phyloP scores from a whole-genome alignment of 2,113 vertebrate genomes.

The Cardinalis cardinalis region DNA sequence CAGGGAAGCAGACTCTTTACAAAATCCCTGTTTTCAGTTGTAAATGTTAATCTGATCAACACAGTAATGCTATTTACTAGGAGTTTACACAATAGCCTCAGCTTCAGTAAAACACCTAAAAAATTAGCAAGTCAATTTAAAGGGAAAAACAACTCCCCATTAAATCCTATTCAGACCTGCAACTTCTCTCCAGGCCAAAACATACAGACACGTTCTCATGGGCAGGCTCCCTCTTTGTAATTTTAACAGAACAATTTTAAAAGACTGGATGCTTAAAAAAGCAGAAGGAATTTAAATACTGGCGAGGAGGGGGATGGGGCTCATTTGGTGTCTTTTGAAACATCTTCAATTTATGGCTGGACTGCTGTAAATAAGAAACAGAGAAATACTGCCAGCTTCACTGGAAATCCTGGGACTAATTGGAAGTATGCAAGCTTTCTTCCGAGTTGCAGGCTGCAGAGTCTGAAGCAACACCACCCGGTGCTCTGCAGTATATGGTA shows the following conservation, averaged over 20 bases:
- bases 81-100: constrained; percentile 35
- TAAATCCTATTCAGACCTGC: constrained; percentile 48
- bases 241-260: constrained; percentile 32
- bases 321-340: background rate
- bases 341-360: background rate
- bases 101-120: constrained; percentile 26
- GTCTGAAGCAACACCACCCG: background rate
- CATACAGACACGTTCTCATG: background rate
- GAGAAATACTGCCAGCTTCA: background rate
- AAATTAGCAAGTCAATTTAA: constrained; percentile 73
- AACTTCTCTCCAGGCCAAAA: constrained; percentile 59
- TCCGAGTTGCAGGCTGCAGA: background rate
- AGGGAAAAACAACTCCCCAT: constrained; percentile 31
- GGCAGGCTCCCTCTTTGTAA: constrained; percentile 17
- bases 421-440: background rate
- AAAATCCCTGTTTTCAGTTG: constrained; percentile 58
- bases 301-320: background rate
- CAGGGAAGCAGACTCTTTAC: constrained; percentile 47
- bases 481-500: background rate
- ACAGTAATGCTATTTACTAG: constrained; percentile 47
- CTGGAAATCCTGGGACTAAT: background rate
- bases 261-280: background rate
- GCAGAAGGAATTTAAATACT: background rate
- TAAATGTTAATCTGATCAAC: constrained; percentile 62
- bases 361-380: background rate